phyloP scores from a whole-genome alignment of 2,888 invertebrate species.

The Phaedon cochleariae region DNA sequence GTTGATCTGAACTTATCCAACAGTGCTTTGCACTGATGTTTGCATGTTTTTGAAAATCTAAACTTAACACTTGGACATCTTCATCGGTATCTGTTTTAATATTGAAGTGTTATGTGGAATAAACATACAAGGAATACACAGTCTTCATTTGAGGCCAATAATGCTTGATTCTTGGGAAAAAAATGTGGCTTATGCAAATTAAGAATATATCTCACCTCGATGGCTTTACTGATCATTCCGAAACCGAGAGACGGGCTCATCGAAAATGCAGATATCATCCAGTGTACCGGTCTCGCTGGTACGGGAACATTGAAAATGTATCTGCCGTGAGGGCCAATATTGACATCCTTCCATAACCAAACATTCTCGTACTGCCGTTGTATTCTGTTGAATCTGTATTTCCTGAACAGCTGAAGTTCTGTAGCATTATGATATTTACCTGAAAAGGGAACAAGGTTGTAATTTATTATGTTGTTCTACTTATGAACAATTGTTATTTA shows the following conservation, averaged over 20 bases:
- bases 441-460: conserved; percentile 47
- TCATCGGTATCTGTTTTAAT: no score
- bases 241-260: conserved; percentile 88
- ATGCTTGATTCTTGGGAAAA: no score
- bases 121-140: no score
- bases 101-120: no score
- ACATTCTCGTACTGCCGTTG: conserved; percentile 93
- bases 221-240: conserved; percentile 83
- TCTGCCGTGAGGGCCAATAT: conserved; percentile 91
- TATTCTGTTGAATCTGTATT: conserved; percentile 86
- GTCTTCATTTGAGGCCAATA: no score
- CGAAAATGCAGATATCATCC: conserved; percentile 93
- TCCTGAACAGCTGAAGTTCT: conserved; percentile 77
- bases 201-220: conserved; percentile 67
- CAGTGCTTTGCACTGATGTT: no score
- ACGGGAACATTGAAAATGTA: conserved; percentile 87
- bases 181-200: no score
- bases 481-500: no score
- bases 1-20: no score
- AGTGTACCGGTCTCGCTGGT: conserved; percentile 85
- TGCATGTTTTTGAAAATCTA: no score
- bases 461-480: no score
- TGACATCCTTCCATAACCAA: conserved; percentile 95
- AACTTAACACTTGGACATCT: no score
- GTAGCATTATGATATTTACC: conserved; percentile 72